Percentiles rank a stretch among this genome's conserved stretches.
phyloP scores from a whole-genome alignment of 2,888 invertebrate genomes.

The Celastrina argiolus region DNA sequence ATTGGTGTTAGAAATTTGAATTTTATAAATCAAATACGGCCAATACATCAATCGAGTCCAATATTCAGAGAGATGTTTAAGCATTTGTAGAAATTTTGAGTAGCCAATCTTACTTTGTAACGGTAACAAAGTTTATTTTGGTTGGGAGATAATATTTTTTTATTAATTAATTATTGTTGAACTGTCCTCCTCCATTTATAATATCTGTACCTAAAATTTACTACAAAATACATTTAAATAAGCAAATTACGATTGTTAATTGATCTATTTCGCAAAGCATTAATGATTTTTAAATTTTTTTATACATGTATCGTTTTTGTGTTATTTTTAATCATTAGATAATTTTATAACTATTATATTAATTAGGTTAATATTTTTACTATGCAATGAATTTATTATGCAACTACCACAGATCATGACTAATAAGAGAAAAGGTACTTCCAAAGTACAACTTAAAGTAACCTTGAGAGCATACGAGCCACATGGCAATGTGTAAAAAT shows the following conservation, averaged over 20 bases:
- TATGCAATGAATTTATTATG: too few relatives aligned
- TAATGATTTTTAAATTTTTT: neutral
- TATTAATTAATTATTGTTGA: neutral
- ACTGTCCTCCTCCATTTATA: neutral
- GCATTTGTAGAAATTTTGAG: conserved; percentile 20
- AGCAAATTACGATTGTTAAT: neutral
- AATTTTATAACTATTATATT: neutral
- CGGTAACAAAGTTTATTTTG: too few relatives aligned
- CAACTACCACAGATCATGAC: too few relatives aligned
- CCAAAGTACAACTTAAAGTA: too few relatives aligned
- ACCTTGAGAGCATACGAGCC: too few relatives aligned
- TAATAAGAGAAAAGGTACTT: too few relatives aligned
- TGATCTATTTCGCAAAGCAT: neutral
- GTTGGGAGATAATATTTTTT: neutral
- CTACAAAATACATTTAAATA: neutral
- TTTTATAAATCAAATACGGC: conserved; percentile 11
- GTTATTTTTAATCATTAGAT: neutral
- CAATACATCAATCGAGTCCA: conserved; percentile 2
- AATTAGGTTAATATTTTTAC: too few relatives aligned
- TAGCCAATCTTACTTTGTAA: neutral
- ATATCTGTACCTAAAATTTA: neutral
- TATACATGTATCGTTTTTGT: neutral
- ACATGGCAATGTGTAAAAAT: too few relatives aligned
- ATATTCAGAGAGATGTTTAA: conserved; percentile 1
- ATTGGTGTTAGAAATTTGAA: neutral